Base-by-base conservation (phyloP, 2,797 vertebrate species). In the Macropodus opercularis region DNA sequence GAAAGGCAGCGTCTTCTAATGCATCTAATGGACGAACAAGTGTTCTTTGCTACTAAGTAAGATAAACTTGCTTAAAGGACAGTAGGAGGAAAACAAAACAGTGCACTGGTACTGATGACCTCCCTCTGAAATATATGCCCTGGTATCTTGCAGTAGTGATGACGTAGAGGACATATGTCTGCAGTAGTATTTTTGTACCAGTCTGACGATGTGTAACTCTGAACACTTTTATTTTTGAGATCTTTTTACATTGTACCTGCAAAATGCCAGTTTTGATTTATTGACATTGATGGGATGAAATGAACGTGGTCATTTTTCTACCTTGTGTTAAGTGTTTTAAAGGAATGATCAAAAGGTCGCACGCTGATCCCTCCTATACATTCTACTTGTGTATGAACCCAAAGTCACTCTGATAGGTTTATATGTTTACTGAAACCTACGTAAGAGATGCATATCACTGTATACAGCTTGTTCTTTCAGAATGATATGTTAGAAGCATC, bases 361-460 rank as follows among this genome's bases (percentile, higher is more conserved):
- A 36, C 43, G 21, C 44, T 32, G 40, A 29, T 48, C 32, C 36
- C 59, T 58, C 41, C 12, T 63, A 11, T 15, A 51, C 47, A 63
- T 14, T 46, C 19, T 18, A 22, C 7, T 46, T 19, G 32, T 54
- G 64, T 19, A 39, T 44, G 2, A 69, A 34, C 13, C 19, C 27
- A 35, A 41, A 39, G 10, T 26, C 35, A 46, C 38, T 52, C 8
- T 40, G n/a, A 4, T 9, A 17, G n/a, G 15, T 36, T 32, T 32
- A 31, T 11, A 35, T 8, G 2, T 43, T 58, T 56, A 54, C n/a
- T 26, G 14, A 46, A n/a, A 34, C 13, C 10, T 58, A 15, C 38
- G 14, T 40, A n/a, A 43, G 14, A 51, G 51, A 39, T 55, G 27
- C 22, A 55, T 56, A 32, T 59, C 36, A 60, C 38, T 60, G 39